These are phyloP conservation scores for Blomia tropicalis DNA, from an alignment of 2,888 invertebrate species.

Conservation along the genomic window DNA sequence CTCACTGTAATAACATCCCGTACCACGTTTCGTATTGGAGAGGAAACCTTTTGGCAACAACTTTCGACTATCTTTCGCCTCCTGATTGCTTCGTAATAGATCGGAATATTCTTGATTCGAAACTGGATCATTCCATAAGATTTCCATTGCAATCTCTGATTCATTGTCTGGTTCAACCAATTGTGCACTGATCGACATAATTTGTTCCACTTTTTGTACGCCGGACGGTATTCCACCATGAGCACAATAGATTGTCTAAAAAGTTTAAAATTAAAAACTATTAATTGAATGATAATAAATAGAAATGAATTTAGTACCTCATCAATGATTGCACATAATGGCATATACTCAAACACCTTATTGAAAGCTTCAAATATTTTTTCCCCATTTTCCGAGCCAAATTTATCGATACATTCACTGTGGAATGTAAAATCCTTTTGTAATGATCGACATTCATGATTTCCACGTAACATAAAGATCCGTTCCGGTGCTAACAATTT, in stretches of 20 bases:
- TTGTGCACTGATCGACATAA: constrained; percentile 45
- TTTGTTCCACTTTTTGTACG: neutral
- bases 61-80: neutral
- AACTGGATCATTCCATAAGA: constrained; percentile 53
- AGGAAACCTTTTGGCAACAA: constrained; percentile 46
- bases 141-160: constrained; percentile 57
- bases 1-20: constrained; percentile 53
- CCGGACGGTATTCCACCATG: constrained; percentile 54
- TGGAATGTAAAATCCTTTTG: constrained; percentile 57
- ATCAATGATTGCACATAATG: constrained; percentile 56
- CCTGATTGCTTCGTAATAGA: neutral
- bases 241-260: constrained; percentile 58
- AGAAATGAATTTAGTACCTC: no score
- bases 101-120: constrained; percentile 5
- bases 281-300: no score
- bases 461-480: constrained; percentile 50
- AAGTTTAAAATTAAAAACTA: no score
- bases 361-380: constrained; percentile 55
- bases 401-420: constrained; percentile 52
- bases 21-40: constrained; percentile 49
- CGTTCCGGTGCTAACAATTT: constrained; percentile 51
- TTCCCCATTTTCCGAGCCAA: constrained; percentile 46
- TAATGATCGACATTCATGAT: constrained; percentile 56
- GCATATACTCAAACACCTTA: constrained; percentile 52
- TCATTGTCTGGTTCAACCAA: constrained; percentile 51